Base-by-base conservation (phyloP, 2,113 vertebrate genomes). In the Pavo muticus region DNA sequence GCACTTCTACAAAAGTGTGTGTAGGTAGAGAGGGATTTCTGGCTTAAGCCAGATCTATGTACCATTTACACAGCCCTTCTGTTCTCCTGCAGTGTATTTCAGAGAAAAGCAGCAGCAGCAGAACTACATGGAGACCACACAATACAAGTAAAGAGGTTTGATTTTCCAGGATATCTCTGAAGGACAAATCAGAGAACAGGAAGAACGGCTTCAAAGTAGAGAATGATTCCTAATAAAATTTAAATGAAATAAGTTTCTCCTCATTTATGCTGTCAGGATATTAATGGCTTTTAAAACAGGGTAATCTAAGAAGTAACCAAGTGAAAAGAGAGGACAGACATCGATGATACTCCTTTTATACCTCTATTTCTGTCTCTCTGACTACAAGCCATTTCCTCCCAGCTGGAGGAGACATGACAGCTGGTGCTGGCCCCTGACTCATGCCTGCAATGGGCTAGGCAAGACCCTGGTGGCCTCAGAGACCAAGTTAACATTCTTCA, bases 261-360 rank as follows among this genome's bases (percentile, higher is more conserved):
- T 42, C 73, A 50, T 88, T 94, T 83, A 47, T 21, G 11, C 14
- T 60, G 12, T 80, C 63, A 93, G n/a, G 12, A 19, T 91, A 87
- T 72, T 69, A 75, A 80, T 73, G 63, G 13, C 10, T 92, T 93
- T 79, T 87, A 60, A 76, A 72, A 65, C 7, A 59, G 24, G 11
- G 65, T 87, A 85, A 77, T 87, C 19, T 17, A 61, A 84, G 56
- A 94, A 87, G 60, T 67, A 94, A 90, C 27, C 65, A 88, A 91
- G 75, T 63, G 67, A 82, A 84, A 92, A 85, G 50, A 71, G 54
- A 85, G 11, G 10, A 44, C 48, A 82, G 6, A 19, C 32, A 14
- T 13, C 73, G 54, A 18, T 91, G 59, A 73, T 63, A 54, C 13
- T 70, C 30, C 44, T 69, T 85, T 25, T 50, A 42, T 63, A 23